phyloP scores from a whole-genome alignment of 2,888 invertebrate species.

The Thereva unica region DNA sequence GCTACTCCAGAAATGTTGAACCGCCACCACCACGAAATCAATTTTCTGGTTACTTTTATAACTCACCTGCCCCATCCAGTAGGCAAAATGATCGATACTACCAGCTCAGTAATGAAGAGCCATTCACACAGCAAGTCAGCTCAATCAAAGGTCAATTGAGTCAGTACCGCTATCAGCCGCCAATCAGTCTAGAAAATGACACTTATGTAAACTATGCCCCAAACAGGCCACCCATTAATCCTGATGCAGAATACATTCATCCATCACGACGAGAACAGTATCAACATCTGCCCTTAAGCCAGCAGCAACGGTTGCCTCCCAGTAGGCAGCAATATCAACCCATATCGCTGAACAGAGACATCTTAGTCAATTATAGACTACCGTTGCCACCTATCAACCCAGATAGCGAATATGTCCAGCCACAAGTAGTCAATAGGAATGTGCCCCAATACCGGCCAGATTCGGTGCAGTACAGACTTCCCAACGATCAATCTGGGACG shows the following conservation, averaged over 20 bases:
- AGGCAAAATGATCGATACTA: constrained; percentile 50
- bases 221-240: constrained; percentile 62
- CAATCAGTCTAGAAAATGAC: constrained; percentile 63
- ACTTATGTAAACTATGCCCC: constrained; percentile 73
- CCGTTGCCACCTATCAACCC: constrained; percentile 71
- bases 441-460: neutral
- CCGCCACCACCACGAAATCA: constrained; percentile 43
- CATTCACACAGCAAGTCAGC: constrained; percentile 17
- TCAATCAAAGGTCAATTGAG: constrained; percentile 61
- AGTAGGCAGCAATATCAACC: constrained; percentile 13
- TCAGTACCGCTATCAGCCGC: constrained; percentile 65
- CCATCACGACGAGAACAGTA: constrained; percentile 58
- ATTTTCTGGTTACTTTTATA: constrained; percentile 50
- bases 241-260: constrained; percentile 66
- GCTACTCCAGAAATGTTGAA: constrained; percentile 16
- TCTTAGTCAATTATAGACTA: constrained; percentile 70
- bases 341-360: constrained; percentile 65
- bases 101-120: constrained; percentile 32
- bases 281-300: constrained; percentile 13
- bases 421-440: constrained; percentile 37
- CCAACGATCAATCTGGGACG: constrained; percentile 12
- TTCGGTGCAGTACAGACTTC: constrained; percentile 6
- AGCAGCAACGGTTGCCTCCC: neutral
- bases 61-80: constrained; percentile 44
- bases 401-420: constrained; percentile 64